These are phyloP conservation scores for Chloroceryle aenea DNA, from an alignment of 2,113 vertebrate species.

Conservation along the genomic window DNA sequence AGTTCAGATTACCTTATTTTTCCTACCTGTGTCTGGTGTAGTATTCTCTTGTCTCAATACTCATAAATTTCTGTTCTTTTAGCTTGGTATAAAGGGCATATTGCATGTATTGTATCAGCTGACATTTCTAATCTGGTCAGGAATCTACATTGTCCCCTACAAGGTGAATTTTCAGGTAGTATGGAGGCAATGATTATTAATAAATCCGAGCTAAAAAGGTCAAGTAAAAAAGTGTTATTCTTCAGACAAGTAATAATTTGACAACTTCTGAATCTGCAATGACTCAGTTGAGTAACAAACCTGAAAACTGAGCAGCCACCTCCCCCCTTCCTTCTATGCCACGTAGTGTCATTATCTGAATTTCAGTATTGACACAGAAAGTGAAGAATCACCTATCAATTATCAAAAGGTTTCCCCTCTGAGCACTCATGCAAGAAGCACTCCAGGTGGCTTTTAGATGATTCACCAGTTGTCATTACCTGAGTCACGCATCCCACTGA, in stretches of 20 bases:
- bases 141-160: not conserved
- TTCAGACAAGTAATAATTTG: not conserved
- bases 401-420: constrained; percentile 22
- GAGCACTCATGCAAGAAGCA: not conserved
- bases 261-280: not conserved
- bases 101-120: not conserved
- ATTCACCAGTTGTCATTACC: not conserved
- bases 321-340: not conserved
- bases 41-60: not conserved
- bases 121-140: not conserved
- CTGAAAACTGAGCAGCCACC: not conserved
- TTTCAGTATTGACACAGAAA: constrained; percentile 4
- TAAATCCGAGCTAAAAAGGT: not conserved
- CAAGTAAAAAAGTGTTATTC: not conserved
- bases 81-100: not conserved
- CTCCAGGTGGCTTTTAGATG: constrained; percentile 10
- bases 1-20: not conserved
- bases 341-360: not conserved
- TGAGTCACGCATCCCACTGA: constrained; percentile 32
- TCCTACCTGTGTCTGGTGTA: not conserved
- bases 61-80: not conserved
- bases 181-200: not conserved
- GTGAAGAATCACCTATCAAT: constrained; percentile 7
- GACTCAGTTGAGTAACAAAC: constrained; percentile 14
- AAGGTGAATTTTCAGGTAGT: not conserved